phyloP scores from a whole-genome alignment of 2,888 invertebrate species.

The Nomada ferruginata region DNA sequence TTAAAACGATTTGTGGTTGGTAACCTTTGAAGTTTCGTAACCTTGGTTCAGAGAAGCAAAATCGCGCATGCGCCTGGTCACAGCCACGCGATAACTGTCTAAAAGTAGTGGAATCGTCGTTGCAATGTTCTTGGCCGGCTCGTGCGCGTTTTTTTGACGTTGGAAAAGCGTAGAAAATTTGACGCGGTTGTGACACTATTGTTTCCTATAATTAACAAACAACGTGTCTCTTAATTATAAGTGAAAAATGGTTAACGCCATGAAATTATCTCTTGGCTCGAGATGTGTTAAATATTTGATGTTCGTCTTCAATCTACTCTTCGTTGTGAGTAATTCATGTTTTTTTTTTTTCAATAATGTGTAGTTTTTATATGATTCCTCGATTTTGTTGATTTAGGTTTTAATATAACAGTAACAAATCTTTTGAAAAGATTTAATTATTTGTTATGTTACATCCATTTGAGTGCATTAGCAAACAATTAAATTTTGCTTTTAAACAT shows the following conservation, averaged over 20 bases:
- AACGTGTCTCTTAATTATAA: neutral
- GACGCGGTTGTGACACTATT: neutral
- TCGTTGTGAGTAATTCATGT: conserved; percentile 88
- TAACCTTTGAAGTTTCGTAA: conserved; percentile 56
- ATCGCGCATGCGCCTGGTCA: conserved; percentile 34
- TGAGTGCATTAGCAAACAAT: neutral
- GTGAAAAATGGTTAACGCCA: conserved; percentile 65
- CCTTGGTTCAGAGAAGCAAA: conserved; percentile 30
- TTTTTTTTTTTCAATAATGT: neutral
- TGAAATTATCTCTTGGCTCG: conserved; percentile 84
- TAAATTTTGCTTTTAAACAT: neutral
- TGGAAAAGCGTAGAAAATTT: conserved; percentile 9
- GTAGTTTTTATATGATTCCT: neutral
- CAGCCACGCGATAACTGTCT: conserved; percentile 51
- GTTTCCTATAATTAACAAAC: neutral
- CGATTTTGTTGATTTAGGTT: neutral
- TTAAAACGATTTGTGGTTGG: conserved; percentile 24
- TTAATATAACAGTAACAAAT: neutral
- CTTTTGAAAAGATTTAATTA: neutral
- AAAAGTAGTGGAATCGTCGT: conserved; percentile 47
- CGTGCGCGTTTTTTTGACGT: conserved; percentile 41
- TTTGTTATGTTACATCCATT: neutral
- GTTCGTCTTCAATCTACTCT: conserved; percentile 89
- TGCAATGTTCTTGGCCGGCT: conserved; percentile 48
- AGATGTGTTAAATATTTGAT: conserved; percentile 89